These are phyloP conservation scores for Selenia dentaria DNA, from an alignment of 2,888 invertebrate genomes.

Conservation along the genomic window DNA sequence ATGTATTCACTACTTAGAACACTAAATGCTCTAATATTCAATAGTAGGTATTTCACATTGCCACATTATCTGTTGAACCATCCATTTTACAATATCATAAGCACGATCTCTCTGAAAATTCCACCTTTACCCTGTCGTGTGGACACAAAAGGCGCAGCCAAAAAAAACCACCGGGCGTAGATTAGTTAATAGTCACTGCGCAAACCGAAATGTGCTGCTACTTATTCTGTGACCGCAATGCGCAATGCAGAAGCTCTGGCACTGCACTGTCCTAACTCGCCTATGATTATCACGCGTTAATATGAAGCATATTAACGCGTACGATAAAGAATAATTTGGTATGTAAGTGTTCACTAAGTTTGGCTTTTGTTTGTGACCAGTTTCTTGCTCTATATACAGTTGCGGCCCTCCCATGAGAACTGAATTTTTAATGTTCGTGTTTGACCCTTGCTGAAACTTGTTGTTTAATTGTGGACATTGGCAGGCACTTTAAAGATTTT, in stretches of 20 bases:
- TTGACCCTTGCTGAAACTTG: no score
- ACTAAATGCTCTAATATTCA: no score
- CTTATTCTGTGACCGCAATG: no score
- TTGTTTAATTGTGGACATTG: no score
- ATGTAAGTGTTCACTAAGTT: not conserved
- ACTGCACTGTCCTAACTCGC: not conserved
- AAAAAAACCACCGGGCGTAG: not conserved
- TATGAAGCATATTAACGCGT: not conserved
- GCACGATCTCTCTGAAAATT: no score
- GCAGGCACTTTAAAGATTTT: no score
- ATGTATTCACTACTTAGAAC: no score
- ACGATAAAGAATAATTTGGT: not conserved
- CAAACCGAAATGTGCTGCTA: not conserved
- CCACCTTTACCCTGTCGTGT: no score
- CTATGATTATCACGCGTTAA: not conserved
- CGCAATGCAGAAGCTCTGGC: slow-evolving; percentile 15
- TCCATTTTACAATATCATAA: no score
- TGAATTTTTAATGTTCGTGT: not conserved
- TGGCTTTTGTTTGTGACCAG: not conserved
- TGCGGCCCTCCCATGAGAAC: not conserved
- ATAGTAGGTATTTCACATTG: no score
- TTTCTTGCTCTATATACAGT: not conserved
- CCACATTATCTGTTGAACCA: no score
- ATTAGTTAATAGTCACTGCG: not conserved
- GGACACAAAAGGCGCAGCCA: slow-evolving; percentile 6